phyloP scores from a whole-genome alignment of 2,797 vertebrate species.

The Bryconaethiops microstoma region DNA sequence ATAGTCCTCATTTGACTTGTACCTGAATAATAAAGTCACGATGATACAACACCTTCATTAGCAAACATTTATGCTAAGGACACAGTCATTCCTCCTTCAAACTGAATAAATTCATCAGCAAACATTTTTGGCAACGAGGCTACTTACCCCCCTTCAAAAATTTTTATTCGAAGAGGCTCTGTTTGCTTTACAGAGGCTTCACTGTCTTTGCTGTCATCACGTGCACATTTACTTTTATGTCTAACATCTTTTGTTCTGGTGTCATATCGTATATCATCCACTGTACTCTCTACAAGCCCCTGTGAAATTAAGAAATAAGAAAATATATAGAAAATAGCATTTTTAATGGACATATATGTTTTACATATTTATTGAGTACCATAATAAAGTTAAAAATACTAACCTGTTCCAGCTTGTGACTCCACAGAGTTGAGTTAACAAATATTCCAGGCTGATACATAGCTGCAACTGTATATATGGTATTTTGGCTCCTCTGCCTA shows the following conservation, averaged over 20 bases:
- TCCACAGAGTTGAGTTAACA: constrained; percentile 93
- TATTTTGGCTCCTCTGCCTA: constrained; percentile 86
- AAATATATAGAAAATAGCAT: not conserved
- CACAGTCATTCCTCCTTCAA: not conserved
- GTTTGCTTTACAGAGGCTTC: constrained; percentile 86
- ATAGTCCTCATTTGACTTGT: constrained; percentile 98
- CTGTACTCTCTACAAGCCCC: constrained; percentile 91
- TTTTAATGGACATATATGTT: not conserved
- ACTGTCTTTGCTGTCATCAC: constrained; percentile 93
- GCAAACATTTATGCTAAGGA: constrained; percentile 39
- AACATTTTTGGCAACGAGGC: constrained; percentile 37
- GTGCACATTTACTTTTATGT: constrained; percentile 89
- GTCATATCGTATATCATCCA: constrained; percentile 83
- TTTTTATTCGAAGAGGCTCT: constrained; percentile 94
- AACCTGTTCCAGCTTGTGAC: constrained; percentile 90
- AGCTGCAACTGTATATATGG: constrained; percentile 90
- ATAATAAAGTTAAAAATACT: constrained; percentile 47
- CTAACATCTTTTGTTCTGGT: constrained; percentile 86
- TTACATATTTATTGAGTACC: not conserved
- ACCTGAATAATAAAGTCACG: constrained; percentile 75
- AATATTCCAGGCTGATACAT: constrained; percentile 92
- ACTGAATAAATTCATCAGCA: not conserved
- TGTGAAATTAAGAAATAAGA: constrained; percentile 72
- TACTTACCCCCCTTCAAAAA: constrained; percentile 99
- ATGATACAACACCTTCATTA: not conserved